Conservation (phyloP, 2,888 invertebrate species). For the Rutpela maculata region DNA sequence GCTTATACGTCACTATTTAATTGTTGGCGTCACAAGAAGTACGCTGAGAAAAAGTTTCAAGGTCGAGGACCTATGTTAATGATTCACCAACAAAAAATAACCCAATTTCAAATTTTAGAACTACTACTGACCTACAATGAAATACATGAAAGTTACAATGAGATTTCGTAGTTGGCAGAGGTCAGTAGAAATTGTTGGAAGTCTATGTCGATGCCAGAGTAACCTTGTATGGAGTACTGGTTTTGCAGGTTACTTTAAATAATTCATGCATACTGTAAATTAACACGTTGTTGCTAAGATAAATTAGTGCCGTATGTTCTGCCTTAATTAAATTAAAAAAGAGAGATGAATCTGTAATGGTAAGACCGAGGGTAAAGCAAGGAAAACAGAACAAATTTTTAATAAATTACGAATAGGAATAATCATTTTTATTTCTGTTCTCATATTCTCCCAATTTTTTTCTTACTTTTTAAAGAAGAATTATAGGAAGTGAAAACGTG, state of each 20-base stretch:
- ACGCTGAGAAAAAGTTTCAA: not conserved
- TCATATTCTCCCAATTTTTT: no score
- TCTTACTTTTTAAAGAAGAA: no score
- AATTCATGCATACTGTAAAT: not conserved
- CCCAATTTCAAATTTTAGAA: not conserved
- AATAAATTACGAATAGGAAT: no score
- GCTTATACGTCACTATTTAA: not conserved
- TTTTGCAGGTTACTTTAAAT: slow-evolving; percentile 12
- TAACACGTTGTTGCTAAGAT: not conserved
- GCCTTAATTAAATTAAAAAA: not conserved
- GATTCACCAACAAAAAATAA: not conserved
- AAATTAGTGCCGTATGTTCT: not conserved
- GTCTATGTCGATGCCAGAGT: not conserved
- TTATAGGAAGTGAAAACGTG: no score
- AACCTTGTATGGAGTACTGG: slow-evolving; percentile 30
- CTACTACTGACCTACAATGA: not conserved
- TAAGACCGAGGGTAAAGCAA: no score
- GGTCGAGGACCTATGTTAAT: not conserved
- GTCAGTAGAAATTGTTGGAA: slow-evolving; percentile 27
- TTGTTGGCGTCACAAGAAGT: not conserved
- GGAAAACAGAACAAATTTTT: no score
- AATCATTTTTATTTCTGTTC: no score
- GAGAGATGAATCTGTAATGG: no score
- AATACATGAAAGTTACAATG: not conserved
- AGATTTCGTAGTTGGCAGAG: slow-evolving; percentile 18